phyloP scores from a whole-genome alignment of 2,113 vertebrate genomes.

The Arenaria interpres region DNA sequence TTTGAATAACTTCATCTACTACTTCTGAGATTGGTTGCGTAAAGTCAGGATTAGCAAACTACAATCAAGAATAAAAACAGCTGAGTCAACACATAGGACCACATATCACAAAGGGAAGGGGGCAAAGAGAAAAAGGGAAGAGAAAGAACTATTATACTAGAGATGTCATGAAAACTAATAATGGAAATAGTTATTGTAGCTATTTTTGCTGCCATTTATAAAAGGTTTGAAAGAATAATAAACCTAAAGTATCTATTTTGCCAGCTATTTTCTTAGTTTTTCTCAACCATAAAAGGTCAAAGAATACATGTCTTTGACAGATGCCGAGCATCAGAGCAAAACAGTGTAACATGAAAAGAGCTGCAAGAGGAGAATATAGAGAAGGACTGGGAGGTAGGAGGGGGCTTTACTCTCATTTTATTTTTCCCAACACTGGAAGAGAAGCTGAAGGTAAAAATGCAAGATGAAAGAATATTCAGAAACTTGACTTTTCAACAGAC shows the following conservation, averaged over 20 bases:
- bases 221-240: neutral
- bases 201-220: neutral
- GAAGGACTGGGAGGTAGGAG: neutral
- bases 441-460: neutral
- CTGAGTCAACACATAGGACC: neutral
- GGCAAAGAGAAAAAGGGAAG: neutral
- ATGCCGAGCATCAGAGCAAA: neutral
- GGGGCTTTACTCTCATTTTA: neutral
- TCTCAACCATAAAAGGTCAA: neutral
- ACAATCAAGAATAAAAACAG: slow-evolving; percentile 6
- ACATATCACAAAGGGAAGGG: neutral
- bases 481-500: neutral
- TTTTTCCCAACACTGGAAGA: neutral
- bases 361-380: neutral
- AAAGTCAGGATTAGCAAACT: slow-evolving; percentile 99
- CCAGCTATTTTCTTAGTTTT: neutral
- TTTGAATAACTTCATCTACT: slow-evolving; percentile 98
- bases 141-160: neutral
- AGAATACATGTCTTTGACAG: neutral
- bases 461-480: neutral
- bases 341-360: neutral
- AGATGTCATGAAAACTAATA: neutral
- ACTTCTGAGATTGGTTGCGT: slow-evolving; percentile 99
- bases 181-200: neutral
- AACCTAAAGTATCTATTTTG: neutral